Evolutionary conservation across 1,140 invertebrate genomes (phyloP), one percentile per base, ranked within the genome.

Genomic region (Ceratoteleas bidentatus): DNA sequence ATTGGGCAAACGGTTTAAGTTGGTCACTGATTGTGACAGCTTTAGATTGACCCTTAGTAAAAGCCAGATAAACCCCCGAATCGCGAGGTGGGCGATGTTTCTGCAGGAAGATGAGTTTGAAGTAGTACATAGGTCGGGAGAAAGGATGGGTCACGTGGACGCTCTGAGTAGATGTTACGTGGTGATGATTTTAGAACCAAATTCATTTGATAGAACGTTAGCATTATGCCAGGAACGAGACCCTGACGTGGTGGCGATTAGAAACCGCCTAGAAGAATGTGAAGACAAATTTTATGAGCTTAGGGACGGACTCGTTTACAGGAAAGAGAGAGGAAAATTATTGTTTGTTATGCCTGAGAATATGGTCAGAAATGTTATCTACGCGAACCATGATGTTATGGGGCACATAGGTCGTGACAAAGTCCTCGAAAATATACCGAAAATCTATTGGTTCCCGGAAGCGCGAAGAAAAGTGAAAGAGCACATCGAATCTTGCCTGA

Each of bases 381-480:
- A 40, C 2, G 52, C 38, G 6, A 56, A 56, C 15, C 49, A 73
- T 16, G 49, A 73, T 36, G 50, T 64, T 2, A 47, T 64, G 33
- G 60, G 38, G 1, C 50, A 73, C 45, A 13, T 73, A 11, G 52
- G 52, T 16, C 14, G 1, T 10, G 58, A 53, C 3, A 64, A 73
- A 43, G 57, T 73, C 0, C 0, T 47, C 1, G 45, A 58, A 0
- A 69, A 69, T 32, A 36, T 69, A 9, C 3, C 6, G 32, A 57
- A 69, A 43, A 10, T 62, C 4, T 73, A 73, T 15, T 73, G 70
- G 58, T 73, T 73, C 40, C 40, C 70, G n/a, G 15, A 56, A 14
- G 7, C 15, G n/a, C 24, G 40, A 6, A 15, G 16, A 2, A 10
- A 38, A 10, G 50, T 62, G 14, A 36, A 24, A 50, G 57, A 53